These are phyloP conservation scores for Tetraneura akinire DNA, from an alignment of 1,140 invertebrate species.

Conservation along the genomic window DNA sequence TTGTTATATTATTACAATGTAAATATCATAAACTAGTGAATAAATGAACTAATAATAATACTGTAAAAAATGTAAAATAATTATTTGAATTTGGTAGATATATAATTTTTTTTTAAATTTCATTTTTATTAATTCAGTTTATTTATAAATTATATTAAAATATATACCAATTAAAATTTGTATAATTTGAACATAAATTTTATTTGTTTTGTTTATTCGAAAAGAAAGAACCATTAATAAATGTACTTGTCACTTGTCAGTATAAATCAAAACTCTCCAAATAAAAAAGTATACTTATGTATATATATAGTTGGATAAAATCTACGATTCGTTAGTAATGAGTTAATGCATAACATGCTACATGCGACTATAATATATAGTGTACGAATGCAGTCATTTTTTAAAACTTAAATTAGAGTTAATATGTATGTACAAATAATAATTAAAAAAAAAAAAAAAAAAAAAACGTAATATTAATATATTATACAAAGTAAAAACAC, in stretches of 20 bases:
- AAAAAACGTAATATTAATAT: background rate
- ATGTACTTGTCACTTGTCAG: slow-evolving; percentile 15
- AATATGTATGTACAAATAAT: background rate
- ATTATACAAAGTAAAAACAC: no score
- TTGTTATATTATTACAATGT: no score
- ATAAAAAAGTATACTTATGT: slow-evolving; percentile 27
- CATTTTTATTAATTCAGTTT: slow-evolving; percentile 7
- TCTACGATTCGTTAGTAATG: slow-evolving; percentile 34
- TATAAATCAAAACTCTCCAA: slow-evolving; percentile 31
- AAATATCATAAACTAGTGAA: no score
- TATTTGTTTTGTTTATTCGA: slow-evolving; percentile 2
- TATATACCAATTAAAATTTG: slow-evolving; percentile 41
- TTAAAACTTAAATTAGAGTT: background rate
- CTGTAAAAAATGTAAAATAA: no score
- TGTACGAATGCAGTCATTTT: slow-evolving; percentile 6
- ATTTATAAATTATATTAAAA: background rate
- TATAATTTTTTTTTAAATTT: no score
- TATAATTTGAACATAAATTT: slow-evolving; percentile 33
- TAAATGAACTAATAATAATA: no score
- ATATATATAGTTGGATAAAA: slow-evolving; percentile 19
- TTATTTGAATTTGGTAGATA: no score
- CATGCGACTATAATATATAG: slow-evolving; percentile 26
- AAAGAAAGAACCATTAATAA: slow-evolving; percentile 31
- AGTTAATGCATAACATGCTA: slow-evolving; percentile 22
- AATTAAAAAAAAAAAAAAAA: background rate